phyloP scores from a whole-genome alignment of 2,888 invertebrate genomes.

The Digitonthophagus gazella region DNA sequence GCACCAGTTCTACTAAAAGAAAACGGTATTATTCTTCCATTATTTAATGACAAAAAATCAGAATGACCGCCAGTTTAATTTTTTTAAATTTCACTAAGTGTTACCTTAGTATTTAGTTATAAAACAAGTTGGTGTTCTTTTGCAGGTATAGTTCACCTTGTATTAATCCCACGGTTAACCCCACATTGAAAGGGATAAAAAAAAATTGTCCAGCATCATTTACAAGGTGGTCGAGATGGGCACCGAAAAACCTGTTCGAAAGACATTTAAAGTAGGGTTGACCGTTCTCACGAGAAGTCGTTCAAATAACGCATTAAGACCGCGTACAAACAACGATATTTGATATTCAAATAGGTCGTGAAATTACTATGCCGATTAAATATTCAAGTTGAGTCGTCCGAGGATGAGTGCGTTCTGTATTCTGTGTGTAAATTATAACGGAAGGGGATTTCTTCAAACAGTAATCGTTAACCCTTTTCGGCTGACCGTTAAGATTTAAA shows the following conservation, averaged over 20 bases:
- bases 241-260: constrained; percentile 43
- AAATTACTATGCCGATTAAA: constrained; percentile 12
- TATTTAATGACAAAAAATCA: too few relatives aligned
- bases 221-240: constrained; percentile 22
- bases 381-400: constrained; percentile 4
- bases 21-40: too few relatives aligned
- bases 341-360: constrained; percentile 40
- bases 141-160: too few relatives aligned
- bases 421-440: neutral
- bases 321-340: constrained; percentile 37
- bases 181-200: too few relatives aligned
- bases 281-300: constrained; percentile 36
- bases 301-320: constrained; percentile 32
- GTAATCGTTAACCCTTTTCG: neutral
- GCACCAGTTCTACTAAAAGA: too few relatives aligned
- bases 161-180: too few relatives aligned
- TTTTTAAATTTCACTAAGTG: too few relatives aligned
- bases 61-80: too few relatives aligned
- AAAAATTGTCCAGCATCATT: constrained; percentile 25
- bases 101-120: too few relatives aligned
- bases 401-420: neutral
- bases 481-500: neutral
- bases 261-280: constrained; percentile 33
- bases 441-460: neutral
- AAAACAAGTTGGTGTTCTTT: too few relatives aligned